Percentiles rank a stretch among this genome's conserved stretches.
phyloP scores from a whole-genome alignment of 2,797 vertebrate genomes.

The Acipenser oxyrinchus region DNA sequence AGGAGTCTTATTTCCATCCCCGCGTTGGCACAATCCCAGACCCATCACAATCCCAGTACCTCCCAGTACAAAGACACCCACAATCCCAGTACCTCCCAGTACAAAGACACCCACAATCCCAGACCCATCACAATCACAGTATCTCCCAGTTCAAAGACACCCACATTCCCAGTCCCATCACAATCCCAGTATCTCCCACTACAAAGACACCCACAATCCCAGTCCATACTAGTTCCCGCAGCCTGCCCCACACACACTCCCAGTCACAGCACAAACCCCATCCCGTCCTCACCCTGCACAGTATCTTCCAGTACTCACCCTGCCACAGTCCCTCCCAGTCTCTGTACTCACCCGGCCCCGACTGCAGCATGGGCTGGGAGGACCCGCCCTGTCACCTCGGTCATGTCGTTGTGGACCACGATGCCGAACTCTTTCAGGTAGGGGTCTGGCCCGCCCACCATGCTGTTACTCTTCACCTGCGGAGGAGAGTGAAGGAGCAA shows the following conservation, averaged over 20 bases:
- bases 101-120: no score
- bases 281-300: constrained; percentile 11
- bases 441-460: constrained; percentile 94
- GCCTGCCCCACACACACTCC: constrained; percentile 31
- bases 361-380: constrained; percentile 97
- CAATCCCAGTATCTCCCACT: no score
- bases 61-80: no score
- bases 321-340: constrained; percentile 72
- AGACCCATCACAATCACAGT: no score
- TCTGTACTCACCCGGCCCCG: constrained; percentile 91
- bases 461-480: constrained; percentile 97
- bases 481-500: constrained; percentile 11
- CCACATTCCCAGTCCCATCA: no score
- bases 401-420: constrained; percentile 98
- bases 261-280: constrained; percentile 17
- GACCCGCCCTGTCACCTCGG: constrained; percentile 90
- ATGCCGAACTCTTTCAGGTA: constrained; percentile 98
- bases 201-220: no score
- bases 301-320: constrained; percentile 68
- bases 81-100: no score
- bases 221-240: no score
- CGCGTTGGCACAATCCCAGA: no score
- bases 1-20: no score
- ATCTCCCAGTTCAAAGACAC: no score
- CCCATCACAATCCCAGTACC: no score